phyloP scores from a whole-genome alignment of 1,140 invertebrate species.

The Cheumatopsyche charites region DNA sequence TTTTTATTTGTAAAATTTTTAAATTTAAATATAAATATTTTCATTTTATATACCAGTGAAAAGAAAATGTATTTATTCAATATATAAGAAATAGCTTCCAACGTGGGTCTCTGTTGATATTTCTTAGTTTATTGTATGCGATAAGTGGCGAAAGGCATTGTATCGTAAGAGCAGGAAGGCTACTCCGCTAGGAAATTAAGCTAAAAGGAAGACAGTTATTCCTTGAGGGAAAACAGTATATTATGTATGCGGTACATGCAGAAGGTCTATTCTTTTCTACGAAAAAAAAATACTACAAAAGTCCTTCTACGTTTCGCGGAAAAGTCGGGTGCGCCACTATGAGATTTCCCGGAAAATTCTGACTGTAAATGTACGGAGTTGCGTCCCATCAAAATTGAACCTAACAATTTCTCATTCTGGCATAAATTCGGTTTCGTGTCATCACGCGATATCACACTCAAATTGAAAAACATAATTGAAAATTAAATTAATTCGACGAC shows the following conservation, averaged over 20 bases:
- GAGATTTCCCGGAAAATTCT: neutral
- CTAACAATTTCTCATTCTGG: neutral
- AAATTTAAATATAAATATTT: no score
- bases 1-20: no score
- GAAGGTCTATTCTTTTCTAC: neutral
- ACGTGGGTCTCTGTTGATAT: no score
- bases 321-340: neutral
- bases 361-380: neutral
- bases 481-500: neutral
- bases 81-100: no score
- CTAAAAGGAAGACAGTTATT: conserved; percentile 39
- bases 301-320: neutral
- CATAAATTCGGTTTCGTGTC: conserved; percentile 7
- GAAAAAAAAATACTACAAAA: no score
- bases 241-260: neutral
- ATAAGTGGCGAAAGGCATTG: conserved; percentile 18
- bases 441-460: conserved; percentile 1
- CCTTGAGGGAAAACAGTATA: conserved; percentile 16
- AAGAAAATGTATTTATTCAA: no score
- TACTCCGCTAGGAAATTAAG: conserved; percentile 39
- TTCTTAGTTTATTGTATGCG: neutral
- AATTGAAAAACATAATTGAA: neutral
- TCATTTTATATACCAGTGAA: no score
- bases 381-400: neutral
- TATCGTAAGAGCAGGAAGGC: neutral